Evolutionary conservation across 2,113 vertebrate genomes (phyloP).

Genomic region (Mugil cephalus): DNA sequence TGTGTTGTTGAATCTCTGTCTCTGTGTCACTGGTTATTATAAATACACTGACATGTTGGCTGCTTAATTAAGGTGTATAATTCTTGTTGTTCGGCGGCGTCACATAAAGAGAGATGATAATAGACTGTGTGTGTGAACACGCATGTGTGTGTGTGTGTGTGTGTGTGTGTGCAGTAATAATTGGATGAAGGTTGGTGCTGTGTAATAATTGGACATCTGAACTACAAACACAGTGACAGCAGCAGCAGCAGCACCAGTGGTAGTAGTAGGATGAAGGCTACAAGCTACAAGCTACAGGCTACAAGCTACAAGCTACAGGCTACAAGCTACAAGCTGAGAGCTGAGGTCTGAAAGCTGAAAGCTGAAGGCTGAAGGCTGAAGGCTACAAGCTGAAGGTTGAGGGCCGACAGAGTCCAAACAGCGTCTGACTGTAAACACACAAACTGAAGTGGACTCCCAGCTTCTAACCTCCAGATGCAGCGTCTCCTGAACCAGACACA

Average conservation of each 20-base stretch:
- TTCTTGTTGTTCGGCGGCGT: constrained; percentile 75
- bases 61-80: constrained; percentile 80
- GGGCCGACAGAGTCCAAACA: too few relatives aligned
- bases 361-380: too few relatives aligned
- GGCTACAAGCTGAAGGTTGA: too few relatives aligned
- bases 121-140: constrained; percentile 51
- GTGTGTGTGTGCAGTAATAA: constrained; percentile 64
- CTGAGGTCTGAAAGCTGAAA: too few relatives aligned
- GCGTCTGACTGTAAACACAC: constrained; percentile 59
- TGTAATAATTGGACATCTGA: constrained; percentile 76
- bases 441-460: constrained; percentile 28
- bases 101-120: constrained; percentile 75
- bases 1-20: constrained; percentile 53
- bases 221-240: constrained; percentile 71
- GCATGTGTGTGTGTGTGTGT: constrained; percentile 35
- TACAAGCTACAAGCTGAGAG: too few relatives aligned
- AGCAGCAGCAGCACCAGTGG: constrained; percentile 49
- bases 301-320: too few relatives aligned
- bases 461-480: background rate
- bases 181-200: constrained; percentile 76
- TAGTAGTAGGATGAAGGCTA: too few relatives aligned
- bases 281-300: too few relatives aligned
- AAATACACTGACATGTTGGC: constrained; percentile 78
- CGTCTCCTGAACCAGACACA: background rate
- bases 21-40: constrained; percentile 72